Percentiles rank a stretch among this genome's conserved stretches.
Conservation (phyloP, 2,797 vertebrate species). For the Fundulus diaphanus region DNA sequence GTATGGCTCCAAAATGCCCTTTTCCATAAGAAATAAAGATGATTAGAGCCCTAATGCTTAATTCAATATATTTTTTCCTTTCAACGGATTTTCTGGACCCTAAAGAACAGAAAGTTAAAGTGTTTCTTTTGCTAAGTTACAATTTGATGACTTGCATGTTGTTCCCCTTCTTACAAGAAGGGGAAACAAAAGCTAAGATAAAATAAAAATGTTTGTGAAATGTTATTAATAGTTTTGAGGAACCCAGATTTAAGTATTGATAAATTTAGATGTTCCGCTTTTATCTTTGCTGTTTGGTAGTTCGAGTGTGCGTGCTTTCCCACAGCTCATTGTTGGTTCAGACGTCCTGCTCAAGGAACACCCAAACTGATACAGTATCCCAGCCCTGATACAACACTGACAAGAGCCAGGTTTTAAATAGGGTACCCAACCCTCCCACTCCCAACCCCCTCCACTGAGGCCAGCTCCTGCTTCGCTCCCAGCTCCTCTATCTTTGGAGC, state of each 20-base stretch:
- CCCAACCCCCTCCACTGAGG: constrained; percentile 9
- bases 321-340: constrained; percentile 42
- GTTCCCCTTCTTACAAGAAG: no score
- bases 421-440: constrained; percentile 46
- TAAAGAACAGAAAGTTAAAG: background rate
- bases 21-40: background rate
- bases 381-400: constrained; percentile 46
- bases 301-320: constrained; percentile 46
- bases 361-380: constrained; percentile 56
- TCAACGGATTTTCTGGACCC: background rate
- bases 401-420: constrained; percentile 78
- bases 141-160: background rate
- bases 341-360: constrained; percentile 43
- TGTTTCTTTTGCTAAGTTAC: background rate
- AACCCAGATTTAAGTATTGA: background rate
- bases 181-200: background rate
- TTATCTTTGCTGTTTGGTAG: constrained; percentile 8
- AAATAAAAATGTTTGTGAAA: background rate
- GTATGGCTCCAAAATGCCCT: no score
- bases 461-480: constrained; percentile 27
- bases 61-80: background rate
- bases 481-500: constrained; percentile 75
- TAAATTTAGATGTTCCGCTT: background rate
- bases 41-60: background rate
- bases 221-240: background rate